Conservation (phyloP, 2,888 invertebrate genomes). For the Tridacna crocea region DNA sequence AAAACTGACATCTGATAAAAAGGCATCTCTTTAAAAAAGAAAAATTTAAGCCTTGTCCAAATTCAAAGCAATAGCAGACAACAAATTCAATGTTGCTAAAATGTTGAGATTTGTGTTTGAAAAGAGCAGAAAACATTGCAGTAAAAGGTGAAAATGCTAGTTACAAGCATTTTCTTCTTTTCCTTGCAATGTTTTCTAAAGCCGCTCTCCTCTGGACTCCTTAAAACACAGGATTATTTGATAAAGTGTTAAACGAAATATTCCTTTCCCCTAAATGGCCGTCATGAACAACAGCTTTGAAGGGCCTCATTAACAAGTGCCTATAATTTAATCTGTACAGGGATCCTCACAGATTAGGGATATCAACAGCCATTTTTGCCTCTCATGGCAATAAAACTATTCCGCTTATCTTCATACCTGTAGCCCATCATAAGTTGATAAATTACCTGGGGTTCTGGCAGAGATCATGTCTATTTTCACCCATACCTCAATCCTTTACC, state of each 20-base stretch:
- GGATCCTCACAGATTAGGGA: slow-evolving; percentile 35
- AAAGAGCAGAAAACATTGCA: no score
- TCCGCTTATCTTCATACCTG: slow-evolving; percentile 25
- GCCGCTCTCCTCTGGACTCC: no score
- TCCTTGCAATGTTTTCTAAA: no score
- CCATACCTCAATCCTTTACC: not conserved
- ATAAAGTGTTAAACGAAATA: not conserved
- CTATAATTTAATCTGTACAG: slow-evolving; percentile 7
- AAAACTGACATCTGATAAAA: no score
- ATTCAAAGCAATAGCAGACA: no score
- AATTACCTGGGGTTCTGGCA: not conserved
- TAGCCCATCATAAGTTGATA: not conserved
- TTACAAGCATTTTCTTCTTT: no score
- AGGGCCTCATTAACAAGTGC: slow-evolving; percentile 3
- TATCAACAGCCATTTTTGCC: slow-evolving; percentile 35
- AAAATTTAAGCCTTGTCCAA: no score
- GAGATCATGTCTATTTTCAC: not conserved
- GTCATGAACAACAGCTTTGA: not conserved
- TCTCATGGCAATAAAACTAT: slow-evolving; percentile 48
- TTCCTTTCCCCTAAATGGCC: not conserved
- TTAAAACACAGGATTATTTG: no score
- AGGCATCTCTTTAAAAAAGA: no score
- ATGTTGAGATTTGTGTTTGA: no score
- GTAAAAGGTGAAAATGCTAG: no score
- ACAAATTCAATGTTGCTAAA: no score